These are phyloP conservation scores for Hippoglossus hippoglossus DNA, from an alignment of 2,797 vertebrate species.

Conservation along the genomic window DNA sequence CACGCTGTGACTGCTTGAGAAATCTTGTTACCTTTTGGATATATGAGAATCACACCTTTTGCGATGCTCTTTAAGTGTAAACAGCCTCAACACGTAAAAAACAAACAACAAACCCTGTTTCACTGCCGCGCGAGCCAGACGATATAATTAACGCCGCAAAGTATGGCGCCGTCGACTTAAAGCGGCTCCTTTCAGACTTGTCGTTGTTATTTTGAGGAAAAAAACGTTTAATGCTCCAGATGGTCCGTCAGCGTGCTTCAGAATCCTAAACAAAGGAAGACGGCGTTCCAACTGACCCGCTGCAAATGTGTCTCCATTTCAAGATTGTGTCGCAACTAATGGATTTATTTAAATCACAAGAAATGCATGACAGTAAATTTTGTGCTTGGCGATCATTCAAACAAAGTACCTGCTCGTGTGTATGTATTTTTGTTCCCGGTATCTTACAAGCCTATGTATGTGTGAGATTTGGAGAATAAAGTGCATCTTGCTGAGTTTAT, in stretches of 20 bases:
- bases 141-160: slow-evolving; percentile 46
- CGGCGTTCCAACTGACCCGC: slow-evolving; percentile 2
- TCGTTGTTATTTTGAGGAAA: slow-evolving; percentile 51
- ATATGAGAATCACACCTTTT: slow-evolving; percentile 18
- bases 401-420: neutral
- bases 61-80: slow-evolving; percentile 31
- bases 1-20: slow-evolving; percentile 21
- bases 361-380: neutral
- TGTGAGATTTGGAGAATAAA: no score
- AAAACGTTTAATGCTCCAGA: slow-evolving; percentile 53
- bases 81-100: slow-evolving; percentile 17
- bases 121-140: slow-evolving; percentile 14
- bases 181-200: slow-evolving; percentile 50
- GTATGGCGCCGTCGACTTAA: slow-evolving; percentile 50
- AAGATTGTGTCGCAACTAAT: slow-evolving; percentile 14
- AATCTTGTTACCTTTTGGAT: slow-evolving; percentile 29
- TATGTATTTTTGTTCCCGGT: neutral
- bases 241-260: slow-evolving; percentile 31
- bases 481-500: no score
- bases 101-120: slow-evolving; percentile 14
- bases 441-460: neutral
- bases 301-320: slow-evolving; percentile 17
- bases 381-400: neutral
- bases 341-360: slow-evolving; percentile 5
- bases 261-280: slow-evolving; percentile 32